Base-by-base conservation (phyloP, 2,113 vertebrate species). In the Poecile atricapillus region DNA sequence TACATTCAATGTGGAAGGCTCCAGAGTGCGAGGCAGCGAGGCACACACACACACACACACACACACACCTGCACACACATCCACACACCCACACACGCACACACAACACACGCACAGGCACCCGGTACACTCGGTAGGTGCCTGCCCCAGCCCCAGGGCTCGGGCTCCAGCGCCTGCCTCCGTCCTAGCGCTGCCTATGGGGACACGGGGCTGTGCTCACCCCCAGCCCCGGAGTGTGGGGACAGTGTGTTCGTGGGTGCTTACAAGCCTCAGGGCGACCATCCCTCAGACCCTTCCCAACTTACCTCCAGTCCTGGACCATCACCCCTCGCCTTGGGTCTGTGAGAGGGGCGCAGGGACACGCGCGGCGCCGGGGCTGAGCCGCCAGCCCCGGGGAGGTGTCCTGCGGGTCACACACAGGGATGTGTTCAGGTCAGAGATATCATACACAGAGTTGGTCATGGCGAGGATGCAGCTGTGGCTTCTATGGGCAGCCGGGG, bases 1-100 rank as follows among this genome's bases (percentile, higher is more conserved):
- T 96, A 97, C 96, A 97, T 97, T 97, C 97, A 91, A 30, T 9
- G 64, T 70, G 89, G 90, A 85, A 82, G 90, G 87, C 73, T 86
- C 70, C 31, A 1, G 85, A 55, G 89, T 15, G 55, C 35, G 13
- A 25, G 84, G 90, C 85, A 44, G 74, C n/a, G 79, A 52, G 79
- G 80, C 68, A 19, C 53, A 31, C 1, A 7, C 67, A 0, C 27
- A 1, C 86, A 31, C 69, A 19, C 79, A 17, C 24, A 3, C 30
- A 4, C 68, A 19, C 58, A 14, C 80, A 14, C 18, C 4, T 33
- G 16, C 37, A 10, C 53, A 7, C 59, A 17, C 68, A 4, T n/a
- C 15, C 77, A 1, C 41, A 9, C 53, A 25, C 55, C 2, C 56
- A 1, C 30, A 2, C 53, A 3, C 71, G 2, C 30, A 18, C 53